Conservation (phyloP, 2,888 invertebrate genomes). For the Proisotoma minuta region DNA sequence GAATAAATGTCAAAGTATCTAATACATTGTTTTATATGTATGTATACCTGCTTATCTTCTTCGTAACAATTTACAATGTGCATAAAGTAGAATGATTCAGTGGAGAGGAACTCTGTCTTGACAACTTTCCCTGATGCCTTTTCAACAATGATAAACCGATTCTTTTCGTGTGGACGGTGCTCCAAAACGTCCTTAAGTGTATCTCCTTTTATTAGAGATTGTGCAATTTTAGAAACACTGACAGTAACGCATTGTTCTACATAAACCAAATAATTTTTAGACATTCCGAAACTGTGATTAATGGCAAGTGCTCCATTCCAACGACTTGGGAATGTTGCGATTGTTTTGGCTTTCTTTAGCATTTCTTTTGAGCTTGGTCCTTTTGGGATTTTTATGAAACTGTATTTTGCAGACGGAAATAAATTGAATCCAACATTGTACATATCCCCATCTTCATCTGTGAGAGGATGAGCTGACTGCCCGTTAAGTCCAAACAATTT, state of each 20-base stretch:
- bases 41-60: slow-evolving; percentile 49
- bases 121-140: slow-evolving; percentile 51
- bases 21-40: neutral
- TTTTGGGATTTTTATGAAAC: slow-evolving; percentile 49
- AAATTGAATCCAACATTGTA: slow-evolving; percentile 53
- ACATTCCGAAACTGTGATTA: slow-evolving; percentile 57
- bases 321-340: slow-evolving; percentile 50
- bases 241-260: slow-evolving; percentile 52
- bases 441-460: slow-evolving; percentile 48
- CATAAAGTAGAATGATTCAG: slow-evolving; percentile 54
- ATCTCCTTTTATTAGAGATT: slow-evolving; percentile 49
- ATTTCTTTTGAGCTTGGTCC: slow-evolving; percentile 42
- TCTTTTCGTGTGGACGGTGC: slow-evolving; percentile 48
- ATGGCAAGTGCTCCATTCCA: slow-evolving; percentile 51
- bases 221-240: slow-evolving; percentile 52
- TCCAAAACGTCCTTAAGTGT: slow-evolving; percentile 52
- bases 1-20: neutral
- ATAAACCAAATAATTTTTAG: slow-evolving; percentile 48
- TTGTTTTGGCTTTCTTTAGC: slow-evolving; percentile 48
- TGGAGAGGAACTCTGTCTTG: slow-evolving; percentile 50
- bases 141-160: slow-evolving; percentile 51
- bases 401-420: slow-evolving; percentile 50
- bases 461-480: slow-evolving; percentile 53
- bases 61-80: slow-evolving; percentile 57
- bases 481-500: slow-evolving; percentile 51